Evolutionary conservation across 2,797 vertebrate species (phyloP).

Genomic region (Graptemys geographica): DNA sequence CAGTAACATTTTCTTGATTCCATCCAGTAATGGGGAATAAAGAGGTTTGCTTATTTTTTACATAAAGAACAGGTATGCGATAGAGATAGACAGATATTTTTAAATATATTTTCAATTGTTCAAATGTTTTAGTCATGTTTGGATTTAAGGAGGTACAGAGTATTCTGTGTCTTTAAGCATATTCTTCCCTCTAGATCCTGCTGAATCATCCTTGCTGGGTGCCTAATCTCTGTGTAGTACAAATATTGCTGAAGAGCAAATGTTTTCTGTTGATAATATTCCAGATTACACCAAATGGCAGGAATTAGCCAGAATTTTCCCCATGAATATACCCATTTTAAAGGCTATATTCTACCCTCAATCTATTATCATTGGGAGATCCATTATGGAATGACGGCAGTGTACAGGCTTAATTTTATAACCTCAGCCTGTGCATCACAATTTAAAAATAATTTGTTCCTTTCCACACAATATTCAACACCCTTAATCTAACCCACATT

Average conservation of each 20-base stretch:
- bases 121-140: not conserved
- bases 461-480: not conserved
- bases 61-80: not conserved
- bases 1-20: not conserved
- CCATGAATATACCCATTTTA: not conserved
- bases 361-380: not conserved
- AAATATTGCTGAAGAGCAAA: not conserved
- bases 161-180: not conserved
- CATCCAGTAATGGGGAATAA: not conserved
- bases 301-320: not conserved
- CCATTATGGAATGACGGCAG: not conserved
- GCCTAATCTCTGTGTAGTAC: not conserved
- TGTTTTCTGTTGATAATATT: fast-evolving
- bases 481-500: not conserved
- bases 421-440: not conserved
- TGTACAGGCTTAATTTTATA: not conserved
- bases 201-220: not conserved
- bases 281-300: not conserved
- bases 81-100: not conserved
- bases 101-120: not conserved
- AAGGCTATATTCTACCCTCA: not conserved
- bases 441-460: not conserved
- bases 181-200: not conserved
- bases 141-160: not conserved
- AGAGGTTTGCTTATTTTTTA: not conserved